Conservation (phyloP, 2,113 vertebrate species). For the Telmatochromis sp. region DNA sequence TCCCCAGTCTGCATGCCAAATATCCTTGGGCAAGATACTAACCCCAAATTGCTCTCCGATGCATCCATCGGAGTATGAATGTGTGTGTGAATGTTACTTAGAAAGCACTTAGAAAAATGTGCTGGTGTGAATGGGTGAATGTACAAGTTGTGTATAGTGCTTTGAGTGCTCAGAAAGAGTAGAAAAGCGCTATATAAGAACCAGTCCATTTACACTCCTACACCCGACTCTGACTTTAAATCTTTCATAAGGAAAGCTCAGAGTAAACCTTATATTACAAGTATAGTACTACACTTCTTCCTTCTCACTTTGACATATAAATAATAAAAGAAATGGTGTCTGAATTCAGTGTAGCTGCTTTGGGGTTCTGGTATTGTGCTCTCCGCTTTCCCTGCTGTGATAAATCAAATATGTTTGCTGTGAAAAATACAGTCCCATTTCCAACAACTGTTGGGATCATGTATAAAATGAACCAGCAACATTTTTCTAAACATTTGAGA, state of each 20-base stretch:
- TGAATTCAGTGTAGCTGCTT: background rate
- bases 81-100: too few relatives aligned
- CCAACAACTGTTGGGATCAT: background rate
- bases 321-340: background rate
- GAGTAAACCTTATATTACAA: background rate
- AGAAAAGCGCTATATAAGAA: too few relatives aligned
- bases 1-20: too few relatives aligned
- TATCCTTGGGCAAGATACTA: too few relatives aligned
- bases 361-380: background rate
- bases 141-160: too few relatives aligned
- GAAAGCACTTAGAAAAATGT: too few relatives aligned
- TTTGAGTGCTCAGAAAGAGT: too few relatives aligned
- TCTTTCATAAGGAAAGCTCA: background rate
- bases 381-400: rapidly evolving
- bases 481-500: background rate
- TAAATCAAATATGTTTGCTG: background rate
- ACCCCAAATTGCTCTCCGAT: too few relatives aligned
- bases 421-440: background rate
- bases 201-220: too few relatives aligned
- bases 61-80: too few relatives aligned
- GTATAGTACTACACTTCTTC: background rate
- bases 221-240: background rate
- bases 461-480: background rate
- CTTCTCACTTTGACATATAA: background rate
- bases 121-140: too few relatives aligned